Base-by-base conservation (phyloP, 2,113 vertebrate genomes). In the Lasiurus borealis region DNA sequence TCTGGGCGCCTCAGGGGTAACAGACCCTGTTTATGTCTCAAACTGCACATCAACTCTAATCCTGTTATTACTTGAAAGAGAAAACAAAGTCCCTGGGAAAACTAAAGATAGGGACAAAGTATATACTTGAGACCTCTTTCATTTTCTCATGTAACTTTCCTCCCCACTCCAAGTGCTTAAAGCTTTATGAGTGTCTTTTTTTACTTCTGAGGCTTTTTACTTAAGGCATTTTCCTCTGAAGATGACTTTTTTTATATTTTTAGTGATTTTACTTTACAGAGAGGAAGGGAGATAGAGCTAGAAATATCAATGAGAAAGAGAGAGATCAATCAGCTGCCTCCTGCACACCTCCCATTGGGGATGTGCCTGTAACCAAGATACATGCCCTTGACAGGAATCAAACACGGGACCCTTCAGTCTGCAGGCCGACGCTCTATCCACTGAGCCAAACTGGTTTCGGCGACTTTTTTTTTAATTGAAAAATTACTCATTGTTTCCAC, bases 1-100 rank as follows among this genome's bases (percentile, higher is more conserved):
- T 50, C 90, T 66, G 86, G 59, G 4, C 72, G 82, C 36, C 71
- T 81, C 44, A 15, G 31, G 27, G 57, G 59, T 14, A 13, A 25
- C n/a, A n/a, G 29, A n/a, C 50, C 48, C 75, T 94, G 80, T 85
- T 89, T 59, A 27, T 14, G n/a, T 68, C 73, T 92, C 85, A 75
- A 68, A 40, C 50, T 92, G 36, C 44, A 12, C 18, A 87, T 90
- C 82, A 78, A 2, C 9, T 50, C 11, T 44, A n/a, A 93, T 57
- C 69, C 62, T 78, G 52, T 72, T 66, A 90, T 23, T 83, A 93
- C 50, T 48, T 77, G 86, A 75, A 85, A 81, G 71, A 27, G 52
- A 91, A 84, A 76, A 64, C n/a, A 81, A 68, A 90, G 59, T 40
- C 29, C 12, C 44, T 76, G 88, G 83, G 62, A 77, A 86, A 57